Evolutionary conservation across 2,888 invertebrate genomes (phyloP).

Genomic region (Thecophora atra): DNA sequence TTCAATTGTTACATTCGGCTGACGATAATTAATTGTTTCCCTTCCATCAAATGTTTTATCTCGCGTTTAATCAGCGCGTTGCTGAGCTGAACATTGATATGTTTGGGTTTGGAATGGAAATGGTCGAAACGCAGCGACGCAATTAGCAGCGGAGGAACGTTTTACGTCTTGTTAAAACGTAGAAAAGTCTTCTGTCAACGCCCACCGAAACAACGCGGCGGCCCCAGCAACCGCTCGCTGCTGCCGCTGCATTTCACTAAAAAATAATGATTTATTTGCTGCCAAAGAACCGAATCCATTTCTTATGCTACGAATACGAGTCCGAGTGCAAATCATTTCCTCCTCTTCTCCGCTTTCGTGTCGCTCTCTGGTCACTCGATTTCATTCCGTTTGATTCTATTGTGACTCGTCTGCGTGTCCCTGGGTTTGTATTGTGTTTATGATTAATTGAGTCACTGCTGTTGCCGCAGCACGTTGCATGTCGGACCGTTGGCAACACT

Average conservation of each 20-base stretch:
- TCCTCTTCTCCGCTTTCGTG: background rate
- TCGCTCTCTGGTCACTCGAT: background rate
- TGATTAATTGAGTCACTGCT: constrained; percentile 34
- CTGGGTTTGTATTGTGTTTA: constrained; percentile 17
- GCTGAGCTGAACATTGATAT: constrained; percentile 1
- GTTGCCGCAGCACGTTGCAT: constrained; percentile 2
- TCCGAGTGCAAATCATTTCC: background rate
- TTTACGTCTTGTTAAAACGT: constrained; percentile 20
- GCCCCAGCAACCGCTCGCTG: background rate
- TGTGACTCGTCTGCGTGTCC: constrained; percentile 10
- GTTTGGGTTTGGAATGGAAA: background rate
- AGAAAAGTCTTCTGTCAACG: constrained; percentile 18
- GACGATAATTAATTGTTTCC: constrained; percentile 6
- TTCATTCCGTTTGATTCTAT: background rate
- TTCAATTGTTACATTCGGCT: too few relatives aligned
- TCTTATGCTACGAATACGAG: background rate
- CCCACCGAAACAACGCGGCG: constrained; percentile 17
- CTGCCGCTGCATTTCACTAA: background rate
- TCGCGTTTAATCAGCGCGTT: constrained; percentile 17
- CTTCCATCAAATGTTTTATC: constrained; percentile 25
- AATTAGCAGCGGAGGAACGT: background rate
- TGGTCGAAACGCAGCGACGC: background rate
- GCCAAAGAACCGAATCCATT: background rate
- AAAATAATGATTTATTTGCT: constrained; percentile 28
- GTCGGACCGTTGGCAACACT: constrained; percentile 9